phyloP scores from a whole-genome alignment of 2,113 vertebrate species.

The Nothocercus julius region DNA sequence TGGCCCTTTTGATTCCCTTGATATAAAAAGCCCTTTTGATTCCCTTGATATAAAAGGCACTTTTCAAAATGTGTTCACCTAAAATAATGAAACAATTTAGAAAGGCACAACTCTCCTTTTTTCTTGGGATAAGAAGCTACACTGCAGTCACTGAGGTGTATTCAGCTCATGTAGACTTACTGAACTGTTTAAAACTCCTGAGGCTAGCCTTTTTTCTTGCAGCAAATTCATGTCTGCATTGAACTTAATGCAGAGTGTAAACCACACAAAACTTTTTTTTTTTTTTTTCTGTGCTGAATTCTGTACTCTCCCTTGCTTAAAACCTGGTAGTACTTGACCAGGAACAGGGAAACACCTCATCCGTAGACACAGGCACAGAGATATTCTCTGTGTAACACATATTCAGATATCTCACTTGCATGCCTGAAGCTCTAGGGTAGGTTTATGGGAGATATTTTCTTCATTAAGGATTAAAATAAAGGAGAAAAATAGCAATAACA shows the following conservation, averaged over 20 bases:
- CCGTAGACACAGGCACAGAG: not conserved
- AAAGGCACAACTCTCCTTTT: not conserved
- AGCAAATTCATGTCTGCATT: not conserved
- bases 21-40: not conserved
- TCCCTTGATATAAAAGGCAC: not conserved
- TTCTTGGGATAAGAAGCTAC: not conserved
- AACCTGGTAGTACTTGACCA: not conserved
- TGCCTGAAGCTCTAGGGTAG: not conserved
- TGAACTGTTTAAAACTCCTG: not conserved
- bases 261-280: not conserved
- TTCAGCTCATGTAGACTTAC: not conserved
- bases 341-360: not conserved
- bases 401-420: not conserved
- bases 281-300: not conserved
- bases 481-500: not conserved
- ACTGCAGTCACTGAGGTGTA: not conserved
- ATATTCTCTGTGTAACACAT: accelerated
- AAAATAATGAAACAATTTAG: not conserved
- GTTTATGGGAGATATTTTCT: not conserved
- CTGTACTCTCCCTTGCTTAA: not conserved
- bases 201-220: not conserved
- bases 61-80: not conserved
- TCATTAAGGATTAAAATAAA: not conserved
- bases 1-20: not conserved
- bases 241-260: not conserved